Evolutionary conservation across 2,888 invertebrate genomes (phyloP).

Genomic region (Mesorhabditis spiculigera): DNA sequence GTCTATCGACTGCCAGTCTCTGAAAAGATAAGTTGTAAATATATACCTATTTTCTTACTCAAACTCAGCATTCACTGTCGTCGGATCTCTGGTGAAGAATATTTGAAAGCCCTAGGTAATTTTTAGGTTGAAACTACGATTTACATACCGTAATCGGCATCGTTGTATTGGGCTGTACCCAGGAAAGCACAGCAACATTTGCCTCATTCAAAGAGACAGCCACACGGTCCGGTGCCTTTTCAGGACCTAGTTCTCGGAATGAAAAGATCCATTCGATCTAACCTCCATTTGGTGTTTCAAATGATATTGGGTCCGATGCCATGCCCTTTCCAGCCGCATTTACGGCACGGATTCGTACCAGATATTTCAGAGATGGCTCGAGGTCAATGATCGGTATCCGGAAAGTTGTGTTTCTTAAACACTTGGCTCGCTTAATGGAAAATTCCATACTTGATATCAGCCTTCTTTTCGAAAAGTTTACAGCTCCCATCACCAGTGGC

Average conservation of each 20-base stretch:
- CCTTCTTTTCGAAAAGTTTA: neutral
- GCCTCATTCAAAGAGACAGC: conserved; percentile 34
- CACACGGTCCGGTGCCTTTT: conserved; percentile 24
- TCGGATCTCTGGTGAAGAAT: conserved; percentile 35
- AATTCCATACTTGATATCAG: neutral
- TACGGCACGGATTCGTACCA: conserved; percentile 26
- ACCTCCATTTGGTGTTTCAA: conserved; percentile 33
- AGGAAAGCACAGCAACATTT: conserved; percentile 29
- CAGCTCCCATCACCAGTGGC: too few relatives aligned
- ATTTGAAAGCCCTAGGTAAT: conserved; percentile 30
- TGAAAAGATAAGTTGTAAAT: conserved; percentile 5
- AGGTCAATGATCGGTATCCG: conserved; percentile 25
- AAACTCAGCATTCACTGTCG: conserved; percentile 30
- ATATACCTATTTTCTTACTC: neutral
- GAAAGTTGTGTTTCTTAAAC: neutral
- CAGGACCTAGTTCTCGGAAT: conserved; percentile 19
- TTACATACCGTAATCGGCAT: conserved; percentile 25
- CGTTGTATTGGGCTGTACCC: conserved; percentile 29
- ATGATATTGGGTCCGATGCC: conserved; percentile 18
- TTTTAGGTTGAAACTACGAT: neutral
- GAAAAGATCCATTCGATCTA: neutral
- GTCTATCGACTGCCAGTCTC: conserved; percentile 30
- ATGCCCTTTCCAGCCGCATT: conserved; percentile 34
- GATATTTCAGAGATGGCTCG: conserved; percentile 27
- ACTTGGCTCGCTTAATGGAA: too few relatives aligned